Evolutionary conservation across 2,888 invertebrate genomes (phyloP).

Genomic region (Cryptosula pallasiana): DNA sequence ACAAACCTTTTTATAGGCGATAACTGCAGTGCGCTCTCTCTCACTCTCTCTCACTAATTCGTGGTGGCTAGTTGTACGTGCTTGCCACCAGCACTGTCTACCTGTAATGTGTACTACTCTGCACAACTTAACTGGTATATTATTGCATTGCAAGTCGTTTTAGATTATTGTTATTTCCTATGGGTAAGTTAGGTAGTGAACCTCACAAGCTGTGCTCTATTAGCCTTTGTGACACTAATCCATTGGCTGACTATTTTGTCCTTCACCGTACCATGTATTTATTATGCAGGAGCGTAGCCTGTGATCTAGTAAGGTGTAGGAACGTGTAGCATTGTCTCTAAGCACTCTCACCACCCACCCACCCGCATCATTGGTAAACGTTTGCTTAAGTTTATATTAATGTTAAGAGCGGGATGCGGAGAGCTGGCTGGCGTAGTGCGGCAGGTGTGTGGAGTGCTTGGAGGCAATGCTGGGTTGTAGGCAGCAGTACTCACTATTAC

Average conservation of each 20-base stretch:
- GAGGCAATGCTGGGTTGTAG: too few species aligned
- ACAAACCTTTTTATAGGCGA: too few species aligned
- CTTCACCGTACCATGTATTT: background rate
- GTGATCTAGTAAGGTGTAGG: background rate
- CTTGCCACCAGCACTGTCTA: background rate
- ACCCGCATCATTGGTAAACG: too few species aligned
- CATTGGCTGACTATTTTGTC: constrained; percentile 18
- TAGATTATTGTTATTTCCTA: background rate
- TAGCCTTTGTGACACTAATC: constrained; percentile 22
- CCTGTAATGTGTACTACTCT: background rate
- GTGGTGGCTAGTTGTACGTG: too few species aligned
- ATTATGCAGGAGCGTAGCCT: constrained; percentile 2
- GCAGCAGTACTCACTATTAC: background rate
- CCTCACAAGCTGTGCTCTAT: constrained; percentile 20
- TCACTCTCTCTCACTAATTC: too few species aligned
- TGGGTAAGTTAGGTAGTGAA: constrained; percentile 19
- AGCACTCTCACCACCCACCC: too few species aligned
- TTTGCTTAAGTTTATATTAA: too few species aligned
- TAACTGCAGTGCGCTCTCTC: too few species aligned
- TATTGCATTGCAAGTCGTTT: background rate
- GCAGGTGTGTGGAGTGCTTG: too few species aligned
- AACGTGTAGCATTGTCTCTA: background rate
- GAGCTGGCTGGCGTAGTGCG: too few species aligned
- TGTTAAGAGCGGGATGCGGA: too few species aligned
- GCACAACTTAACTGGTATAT: background rate